Conservation (phyloP, 2,888 invertebrate genomes). For the Theodoxus fluviatilis region DNA sequence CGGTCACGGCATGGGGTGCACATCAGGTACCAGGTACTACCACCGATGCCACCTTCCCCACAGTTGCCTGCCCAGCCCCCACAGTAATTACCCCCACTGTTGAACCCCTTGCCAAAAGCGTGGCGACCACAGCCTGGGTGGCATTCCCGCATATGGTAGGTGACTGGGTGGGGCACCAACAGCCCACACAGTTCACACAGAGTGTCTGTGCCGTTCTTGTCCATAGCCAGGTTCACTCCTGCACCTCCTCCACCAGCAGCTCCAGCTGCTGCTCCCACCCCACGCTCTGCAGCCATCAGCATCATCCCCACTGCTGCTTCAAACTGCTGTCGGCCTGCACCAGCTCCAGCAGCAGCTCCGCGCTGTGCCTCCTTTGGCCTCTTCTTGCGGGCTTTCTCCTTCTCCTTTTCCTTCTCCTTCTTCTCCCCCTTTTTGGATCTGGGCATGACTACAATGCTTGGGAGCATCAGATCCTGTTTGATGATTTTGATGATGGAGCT, state of each 20-base stretch:
- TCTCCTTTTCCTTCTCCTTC: conserved; percentile 57
- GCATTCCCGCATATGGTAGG: conserved; percentile 87
- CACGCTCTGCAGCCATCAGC: too few relatives aligned
- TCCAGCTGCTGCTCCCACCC: conserved; percentile 23
- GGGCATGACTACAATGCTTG: conserved; percentile 68
- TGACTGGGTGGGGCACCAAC: conserved; percentile 74
- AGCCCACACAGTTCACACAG: conserved; percentile 85
- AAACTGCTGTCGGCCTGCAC: too few relatives aligned
- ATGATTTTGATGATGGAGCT: conserved; percentile 69
- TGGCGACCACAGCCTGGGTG: conserved; percentile 91
- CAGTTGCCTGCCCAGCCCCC: conserved; percentile 89
- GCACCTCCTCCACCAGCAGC: conserved; percentile 29
- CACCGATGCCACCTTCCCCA: conserved; percentile 82
- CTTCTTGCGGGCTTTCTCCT: conserved; percentile 71
- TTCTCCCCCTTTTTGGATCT: conserved; percentile 54
- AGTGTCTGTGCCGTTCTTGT: conserved; percentile 67
- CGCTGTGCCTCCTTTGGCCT: too few relatives aligned
- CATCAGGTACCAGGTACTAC: conserved; percentile 86
- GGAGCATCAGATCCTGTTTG: conserved; percentile 72
- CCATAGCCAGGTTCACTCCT: conserved; percentile 38
- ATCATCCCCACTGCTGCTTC: too few relatives aligned
- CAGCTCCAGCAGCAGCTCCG: conserved; percentile 22
- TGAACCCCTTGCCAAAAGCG: conserved; percentile 88
- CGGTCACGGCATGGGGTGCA: conserved; percentile 90
- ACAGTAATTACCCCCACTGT: conserved; percentile 86